phyloP scores from a whole-genome alignment of 2,888 invertebrate genomes.

The Caenorhabditis becei region DNA sequence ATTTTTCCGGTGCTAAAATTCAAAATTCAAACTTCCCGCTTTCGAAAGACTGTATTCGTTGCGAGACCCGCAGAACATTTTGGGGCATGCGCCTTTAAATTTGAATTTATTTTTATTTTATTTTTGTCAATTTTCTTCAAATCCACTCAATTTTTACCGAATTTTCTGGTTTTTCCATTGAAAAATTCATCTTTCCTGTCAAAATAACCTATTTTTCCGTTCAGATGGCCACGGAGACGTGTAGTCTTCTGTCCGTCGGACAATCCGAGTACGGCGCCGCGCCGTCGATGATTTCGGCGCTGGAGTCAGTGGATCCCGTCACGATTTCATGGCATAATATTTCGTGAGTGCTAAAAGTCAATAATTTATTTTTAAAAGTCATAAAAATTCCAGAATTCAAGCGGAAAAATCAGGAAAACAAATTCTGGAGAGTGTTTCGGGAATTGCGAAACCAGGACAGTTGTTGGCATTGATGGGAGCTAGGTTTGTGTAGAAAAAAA shows the following conservation, averaged over 20 bases:
- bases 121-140: not conserved
- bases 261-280: constrained; percentile 70
- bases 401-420: constrained; percentile 55
- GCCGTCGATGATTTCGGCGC: constrained; percentile 61
- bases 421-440: constrained; percentile 68
- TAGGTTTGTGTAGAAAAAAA: constrained; percentile 63
- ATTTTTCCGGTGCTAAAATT: not conserved
- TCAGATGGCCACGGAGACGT: constrained; percentile 63
- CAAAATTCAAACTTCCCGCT: not conserved
- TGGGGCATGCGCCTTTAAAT: constrained; percentile 20
- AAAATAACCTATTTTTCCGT: not conserved
- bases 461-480: constrained; percentile 81
- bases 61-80: not conserved
- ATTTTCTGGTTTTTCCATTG: not conserved
- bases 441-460: constrained; percentile 77
- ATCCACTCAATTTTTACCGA: not conserved
- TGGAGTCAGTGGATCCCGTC: constrained; percentile 74
- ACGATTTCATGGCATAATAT: constrained; percentile 76
- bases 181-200: not conserved
- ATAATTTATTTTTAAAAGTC: not conserved
- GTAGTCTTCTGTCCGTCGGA: constrained; percentile 66
- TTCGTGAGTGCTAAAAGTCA: constrained; percentile 26
- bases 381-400: constrained; percentile 52
- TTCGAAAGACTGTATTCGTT: not conserved
- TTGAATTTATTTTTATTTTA: not conserved